Conservation (phyloP, 2,888 invertebrate genomes). For the Rhaphigaster nebulosa region DNA sequence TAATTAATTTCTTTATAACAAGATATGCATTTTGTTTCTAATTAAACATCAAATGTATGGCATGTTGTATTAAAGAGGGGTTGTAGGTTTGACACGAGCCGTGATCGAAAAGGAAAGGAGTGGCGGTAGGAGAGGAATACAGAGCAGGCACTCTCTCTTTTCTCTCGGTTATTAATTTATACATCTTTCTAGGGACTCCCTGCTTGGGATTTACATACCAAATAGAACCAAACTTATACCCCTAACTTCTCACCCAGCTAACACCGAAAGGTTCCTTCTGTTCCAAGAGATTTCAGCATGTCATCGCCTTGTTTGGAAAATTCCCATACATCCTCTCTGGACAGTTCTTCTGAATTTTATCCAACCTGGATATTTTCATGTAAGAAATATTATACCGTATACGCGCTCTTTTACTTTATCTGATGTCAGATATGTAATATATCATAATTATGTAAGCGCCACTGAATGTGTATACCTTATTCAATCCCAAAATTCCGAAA, state of each 20-base stretch:
- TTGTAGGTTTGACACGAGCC: background rate
- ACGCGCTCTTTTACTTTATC: background rate
- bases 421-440: background rate
- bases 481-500: too few relatives aligned
- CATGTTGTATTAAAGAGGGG: background rate
- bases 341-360: background rate
- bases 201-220: conserved; percentile 36
- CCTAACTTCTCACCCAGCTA: conserved; percentile 1
- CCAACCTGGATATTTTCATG: background rate
- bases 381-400: background rate
- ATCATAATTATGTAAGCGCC: too few relatives aligned
- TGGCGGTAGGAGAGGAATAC: background rate
- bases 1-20: too few relatives aligned
- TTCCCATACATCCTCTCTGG: background rate
- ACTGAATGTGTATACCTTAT: too few relatives aligned
- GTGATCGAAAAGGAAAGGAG: background rate
- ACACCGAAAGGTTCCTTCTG: background rate
- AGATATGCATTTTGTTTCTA: too few relatives aligned
- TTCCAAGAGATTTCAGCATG: background rate
- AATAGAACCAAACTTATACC: conserved; percentile 37
- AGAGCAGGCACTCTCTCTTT: conserved; percentile 36
- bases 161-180: background rate
- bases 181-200: background rate
- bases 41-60: too few relatives aligned
- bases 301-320: background rate